Percentiles rank a stretch among this genome's conserved stretches.
phyloP scores from a whole-genome alignment of 1,140 invertebrate genomes.

The Asbolus verrucosus region DNA sequence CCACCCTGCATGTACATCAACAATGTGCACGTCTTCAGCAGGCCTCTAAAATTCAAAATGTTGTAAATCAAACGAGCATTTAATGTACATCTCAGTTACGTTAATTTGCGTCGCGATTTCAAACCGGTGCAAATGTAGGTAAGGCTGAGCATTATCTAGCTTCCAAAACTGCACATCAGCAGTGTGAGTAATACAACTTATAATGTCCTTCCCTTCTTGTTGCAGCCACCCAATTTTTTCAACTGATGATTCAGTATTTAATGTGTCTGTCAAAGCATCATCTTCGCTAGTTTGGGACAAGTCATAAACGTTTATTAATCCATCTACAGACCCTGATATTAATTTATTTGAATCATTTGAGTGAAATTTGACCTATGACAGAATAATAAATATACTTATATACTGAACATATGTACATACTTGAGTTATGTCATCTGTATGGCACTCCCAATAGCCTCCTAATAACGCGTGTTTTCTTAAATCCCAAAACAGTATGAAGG shows the following conservation, averaged over 20 bases:
- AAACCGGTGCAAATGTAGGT: slow-evolving; percentile 62
- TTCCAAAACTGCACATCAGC: slow-evolving; percentile 80
- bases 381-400: too few species aligned
- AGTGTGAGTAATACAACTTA: slow-evolving; percentile 78
- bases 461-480: slow-evolving; percentile 74
- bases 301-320: slow-evolving; percentile 89
- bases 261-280: slow-evolving; percentile 80
- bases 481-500: slow-evolving; percentile 89
- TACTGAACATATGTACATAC: too few species aligned
- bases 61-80: too few species aligned
- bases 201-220: slow-evolving; percentile 65
- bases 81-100: slow-evolving; percentile 52
- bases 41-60: slow-evolving; percentile 67
- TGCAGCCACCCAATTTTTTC: slow-evolving; percentile 72
- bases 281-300: slow-evolving; percentile 81
- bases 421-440: slow-evolving; percentile 86
- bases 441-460: slow-evolving; percentile 88
- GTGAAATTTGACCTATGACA: slow-evolving; percentile 75
- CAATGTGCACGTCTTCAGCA: slow-evolving; percentile 75
- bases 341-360: slow-evolving; percentile 76
- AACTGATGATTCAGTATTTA: slow-evolving; percentile 88
- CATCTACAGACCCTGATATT: slow-evolving; percentile 84
- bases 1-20: slow-evolving; percentile 67
- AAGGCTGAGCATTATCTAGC: slow-evolving; percentile 60
- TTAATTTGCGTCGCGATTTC: slow-evolving; percentile 52